A percentile compares a stretch with the other conserved stretches of the same genome.
phyloP scores from a whole-genome alignment of 2,888 invertebrate genomes.

The Acanthosoma haemorrhoidale region DNA sequence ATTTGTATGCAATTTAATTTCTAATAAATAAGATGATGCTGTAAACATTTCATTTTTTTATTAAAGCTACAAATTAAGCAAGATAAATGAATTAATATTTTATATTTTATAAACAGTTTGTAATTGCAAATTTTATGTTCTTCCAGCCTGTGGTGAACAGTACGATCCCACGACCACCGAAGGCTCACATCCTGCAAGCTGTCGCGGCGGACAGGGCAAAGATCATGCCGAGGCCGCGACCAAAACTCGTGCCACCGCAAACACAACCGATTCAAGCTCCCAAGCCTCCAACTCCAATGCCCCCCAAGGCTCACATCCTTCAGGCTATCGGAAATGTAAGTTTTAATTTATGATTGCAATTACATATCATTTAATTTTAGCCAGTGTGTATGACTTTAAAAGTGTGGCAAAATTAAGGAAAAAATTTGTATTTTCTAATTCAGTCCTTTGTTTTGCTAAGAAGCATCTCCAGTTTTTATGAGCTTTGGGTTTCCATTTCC shows the following conservation, averaged over 20 bases:
- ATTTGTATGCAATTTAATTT: background rate
- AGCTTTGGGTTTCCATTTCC: too few species aligned
- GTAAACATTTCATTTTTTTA: too few species aligned
- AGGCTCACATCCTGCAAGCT: slow-evolving; percentile 48
- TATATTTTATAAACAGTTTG: background rate
- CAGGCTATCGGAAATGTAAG: slow-evolving; percentile 40
- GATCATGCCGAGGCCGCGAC: slow-evolving; percentile 32
- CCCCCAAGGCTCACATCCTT: slow-evolving; percentile 43
- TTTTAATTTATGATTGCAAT: background rate
- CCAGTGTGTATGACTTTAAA: too few species aligned
- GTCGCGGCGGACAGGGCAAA: slow-evolving; percentile 40
- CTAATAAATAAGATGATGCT: background rate
- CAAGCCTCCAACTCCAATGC: slow-evolving; percentile 38
- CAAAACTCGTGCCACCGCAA: slow-evolving; percentile 31
- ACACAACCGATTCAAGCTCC: background rate
- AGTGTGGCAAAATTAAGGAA: too few species aligned
- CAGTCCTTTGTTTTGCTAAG: too few species aligned
- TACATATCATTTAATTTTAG: background rate
- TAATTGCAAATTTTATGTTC: background rate
- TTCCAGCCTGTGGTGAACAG: slow-evolving; percentile 23
- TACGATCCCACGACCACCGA: slow-evolving; percentile 46
- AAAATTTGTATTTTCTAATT: too few species aligned
- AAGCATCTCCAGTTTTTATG: too few species aligned
- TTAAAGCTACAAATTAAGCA: too few species aligned
- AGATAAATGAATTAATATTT: background rate